Conservation (phyloP, 2,113 vertebrate species). For the Connochaetes taurinus region DNA sequence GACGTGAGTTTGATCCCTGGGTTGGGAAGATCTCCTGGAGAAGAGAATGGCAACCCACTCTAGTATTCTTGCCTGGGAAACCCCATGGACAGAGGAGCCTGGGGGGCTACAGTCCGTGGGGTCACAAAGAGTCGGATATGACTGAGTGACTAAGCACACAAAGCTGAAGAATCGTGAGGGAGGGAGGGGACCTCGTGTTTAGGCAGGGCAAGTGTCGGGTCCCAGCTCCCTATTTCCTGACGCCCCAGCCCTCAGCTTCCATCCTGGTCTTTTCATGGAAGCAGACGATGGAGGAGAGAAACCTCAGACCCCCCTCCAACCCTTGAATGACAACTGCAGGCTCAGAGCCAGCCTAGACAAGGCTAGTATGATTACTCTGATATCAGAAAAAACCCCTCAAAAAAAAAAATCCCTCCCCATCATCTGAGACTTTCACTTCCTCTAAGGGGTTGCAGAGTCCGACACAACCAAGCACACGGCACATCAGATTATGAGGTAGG, state of each 20-base stretch:
- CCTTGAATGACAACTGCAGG: neutral
- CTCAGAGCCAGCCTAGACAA: neutral
- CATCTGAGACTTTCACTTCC: neutral
- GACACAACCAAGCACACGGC: fast-evolving
- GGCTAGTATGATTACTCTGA: neutral
- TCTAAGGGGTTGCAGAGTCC: neutral
- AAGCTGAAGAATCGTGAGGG: neutral
- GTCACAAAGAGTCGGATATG: neutral
- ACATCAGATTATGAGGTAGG: neutral
- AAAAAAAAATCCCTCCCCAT: neutral
- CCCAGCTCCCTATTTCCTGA: neutral
- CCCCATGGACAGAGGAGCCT: neutral
- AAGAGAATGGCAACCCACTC: neutral
- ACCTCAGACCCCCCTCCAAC: neutral
- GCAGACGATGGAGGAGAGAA: neutral
- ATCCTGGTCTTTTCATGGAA: neutral
- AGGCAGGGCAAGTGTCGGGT: neutral
- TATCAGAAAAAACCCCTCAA: neutral
- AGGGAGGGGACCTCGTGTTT: neutral
- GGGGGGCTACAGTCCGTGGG: neutral
- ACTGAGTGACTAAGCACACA: fast-evolving
- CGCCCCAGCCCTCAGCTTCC: neutral
- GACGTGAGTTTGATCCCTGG: neutral
- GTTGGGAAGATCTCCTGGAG: neutral
- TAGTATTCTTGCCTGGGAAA: neutral